Base-by-base conservation (phyloP, 2,797 vertebrate species). In the Smutsia gigantea region DNA sequence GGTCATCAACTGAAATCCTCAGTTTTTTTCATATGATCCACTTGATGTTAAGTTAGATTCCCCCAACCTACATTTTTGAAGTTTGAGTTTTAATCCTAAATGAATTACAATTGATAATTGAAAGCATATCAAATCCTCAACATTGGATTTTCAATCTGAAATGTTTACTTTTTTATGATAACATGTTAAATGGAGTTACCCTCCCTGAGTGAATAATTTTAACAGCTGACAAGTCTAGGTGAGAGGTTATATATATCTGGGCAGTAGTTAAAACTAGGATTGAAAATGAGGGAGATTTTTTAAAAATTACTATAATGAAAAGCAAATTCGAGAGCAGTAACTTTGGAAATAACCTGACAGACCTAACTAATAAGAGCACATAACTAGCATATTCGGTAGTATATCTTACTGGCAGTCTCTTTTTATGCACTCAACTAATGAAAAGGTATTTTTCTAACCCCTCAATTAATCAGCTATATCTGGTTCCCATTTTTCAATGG, bases 381-480 rank as follows among this genome's bases (percentile, higher is more conserved):
- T 90, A 96, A 95, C 90, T 55, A 89, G 29, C 81, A 95, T 72
- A 95, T 93, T 87, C 27, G 94, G 79, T 25, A 85, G 31, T 81
- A 49, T 49, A 78, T 79, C n/a, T 93, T 96, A 87, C 89, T 96
- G 97, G 74, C 97, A 97, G 86, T 87, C 46, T 96, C 63, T 69
- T 94, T 95, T 94, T 74, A 97, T 87, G 51, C 42, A 91, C 77
- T 96, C 79, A 88, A 66, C 39, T 91, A 96, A 96, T 94, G 81
- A 96, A 96, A 92, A 97, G 87, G n/a, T 78, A 85, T 88, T 97
- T 97, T 96, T 90, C 86, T 96, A 97, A 97, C 83, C 89, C 94
- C 39, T 97, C 93, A 98, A 96, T 96, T 96, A 96, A 96, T 93
- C 78, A 93, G 83, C 68, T 95, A 88, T 96, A 93, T 90, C 75